Base-by-base conservation (phyloP, 2,797 vertebrate species). In the Pogoniulus pusillus region DNA sequence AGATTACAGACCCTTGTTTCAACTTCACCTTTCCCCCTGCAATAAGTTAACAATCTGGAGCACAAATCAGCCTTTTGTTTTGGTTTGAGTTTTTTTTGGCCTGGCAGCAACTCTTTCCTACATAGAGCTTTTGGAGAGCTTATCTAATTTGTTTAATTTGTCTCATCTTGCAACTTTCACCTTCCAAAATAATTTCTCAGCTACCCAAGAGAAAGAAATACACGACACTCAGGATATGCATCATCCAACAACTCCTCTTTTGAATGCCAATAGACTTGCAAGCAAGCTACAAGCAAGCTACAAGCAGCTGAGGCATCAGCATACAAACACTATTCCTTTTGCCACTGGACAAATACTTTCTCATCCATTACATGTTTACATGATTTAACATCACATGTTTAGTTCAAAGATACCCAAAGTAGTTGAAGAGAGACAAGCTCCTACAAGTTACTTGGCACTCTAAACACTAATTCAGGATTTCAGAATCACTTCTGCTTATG, bases 171-270 rank as follows among this genome's bases (percentile, higher is more conserved):
- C 29, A 73, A 6, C 26, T 18, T 72, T 29, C 29, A 63, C 43
- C 20, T 91, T 65, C 45, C 51, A 69, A 72, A 87, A 51, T 26
- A 72, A 68, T 12, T 76, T 39, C 72, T 34, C 60, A 84, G 35
- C 51, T 64, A 37, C 45, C 26, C 22, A 73, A 58, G 47, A 74
- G 35, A 70, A 60, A 65, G 19, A 78, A 86, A 83, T 35, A n/a
- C 37, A 75, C 37, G 39, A 37, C 20, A 14, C 45, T 39, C 8
- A 3, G 19, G 6, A 8, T 30, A 35, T 12, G 22, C 35, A 74
- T 29, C 0, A 0, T 30, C 23, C 27, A 26, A 45, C 8, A 7
- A 10, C 27, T 24, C 4, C 51, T 54, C 26, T 39, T 81, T 47
- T 32, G 35, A 87, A 55, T 69, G 45, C 9, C 60, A 72, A 64